Conservation (phyloP, 37 sponge, comb jelly and placozoan genomes). For the Bolinopsis microptera region DNA sequence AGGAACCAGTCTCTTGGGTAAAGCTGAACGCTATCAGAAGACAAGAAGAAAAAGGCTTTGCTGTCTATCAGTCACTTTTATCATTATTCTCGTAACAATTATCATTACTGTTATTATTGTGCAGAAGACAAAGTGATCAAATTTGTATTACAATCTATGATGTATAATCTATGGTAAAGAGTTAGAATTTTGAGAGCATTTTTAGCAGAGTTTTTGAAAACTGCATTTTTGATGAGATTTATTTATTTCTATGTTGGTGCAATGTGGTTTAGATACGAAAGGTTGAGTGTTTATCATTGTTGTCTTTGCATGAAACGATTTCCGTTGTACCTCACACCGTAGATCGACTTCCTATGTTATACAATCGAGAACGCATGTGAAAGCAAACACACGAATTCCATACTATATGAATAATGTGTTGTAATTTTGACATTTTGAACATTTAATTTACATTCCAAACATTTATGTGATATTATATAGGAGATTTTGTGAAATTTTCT, state of each 20-base stretch:
- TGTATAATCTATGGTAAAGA: no score
- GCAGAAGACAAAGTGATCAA: background rate
- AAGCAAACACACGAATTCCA: no score
- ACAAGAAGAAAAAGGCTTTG: background rate
- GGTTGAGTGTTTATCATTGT: background rate
- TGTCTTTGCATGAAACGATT: no score
- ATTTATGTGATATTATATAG: background rate
- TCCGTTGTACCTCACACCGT: no score
- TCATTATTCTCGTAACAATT: background rate
- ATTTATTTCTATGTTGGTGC: background rate
- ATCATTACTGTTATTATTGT: background rate
- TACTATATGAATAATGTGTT: no score
- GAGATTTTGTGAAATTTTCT: background rate
- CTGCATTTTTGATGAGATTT: background rate
- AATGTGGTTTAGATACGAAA: background rate
- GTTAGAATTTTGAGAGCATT: no score
- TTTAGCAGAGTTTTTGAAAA: no score
- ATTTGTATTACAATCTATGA: no score
- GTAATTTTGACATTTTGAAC: no score
- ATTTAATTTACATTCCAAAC: no score
- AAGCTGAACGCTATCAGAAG: background rate
- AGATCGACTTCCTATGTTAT: no score
- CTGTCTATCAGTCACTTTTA: background rate
- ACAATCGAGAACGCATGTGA: no score
- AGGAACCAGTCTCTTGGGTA: constrained; percentile 4